phyloP scores from a whole-genome alignment of 2,797 vertebrate species.

The Sciurus vulgaris region DNA sequence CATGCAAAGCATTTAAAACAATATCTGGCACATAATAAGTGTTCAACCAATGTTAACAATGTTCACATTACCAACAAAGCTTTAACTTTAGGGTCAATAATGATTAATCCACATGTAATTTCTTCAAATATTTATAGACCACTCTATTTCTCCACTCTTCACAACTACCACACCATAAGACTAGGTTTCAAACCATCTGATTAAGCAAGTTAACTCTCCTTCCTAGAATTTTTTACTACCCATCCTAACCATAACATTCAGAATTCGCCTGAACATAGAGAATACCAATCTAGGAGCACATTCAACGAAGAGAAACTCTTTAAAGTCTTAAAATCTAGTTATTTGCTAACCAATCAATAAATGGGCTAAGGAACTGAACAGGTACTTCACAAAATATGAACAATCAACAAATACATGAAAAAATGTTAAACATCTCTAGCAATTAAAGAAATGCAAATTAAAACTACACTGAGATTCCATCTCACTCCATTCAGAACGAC shows the following conservation, averaged over 20 bases:
- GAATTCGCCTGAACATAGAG: constrained; percentile 20
- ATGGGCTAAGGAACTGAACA: too few relatives aligned
- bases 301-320: not conserved
- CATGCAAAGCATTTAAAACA: constrained; percentile 13
- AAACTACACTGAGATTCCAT: too few relatives aligned
- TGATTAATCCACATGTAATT: not conserved
- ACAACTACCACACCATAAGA: not conserved
- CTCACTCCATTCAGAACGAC: too few relatives aligned
- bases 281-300: constrained; percentile 1
- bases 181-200: constrained; percentile 9
- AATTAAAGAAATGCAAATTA: too few relatives aligned
- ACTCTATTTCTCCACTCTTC: not conserved
- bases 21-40: too few relatives aligned
- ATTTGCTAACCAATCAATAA: not conserved
- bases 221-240: not conserved
- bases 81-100: not conserved
- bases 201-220: constrained; percentile 6
- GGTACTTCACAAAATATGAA: too few relatives aligned
- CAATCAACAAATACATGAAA: too few relatives aligned
- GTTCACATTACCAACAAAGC: not conserved
- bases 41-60: not conserved
- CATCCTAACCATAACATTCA: not conserved
- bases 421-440: too few relatives aligned
- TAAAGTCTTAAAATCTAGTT: constrained; percentile 18
- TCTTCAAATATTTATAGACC: constrained; percentile 40